Evolutionary conservation across 2,888 invertebrate genomes (phyloP).

Genomic region (Lepidocyrtinus sp.): DNA sequence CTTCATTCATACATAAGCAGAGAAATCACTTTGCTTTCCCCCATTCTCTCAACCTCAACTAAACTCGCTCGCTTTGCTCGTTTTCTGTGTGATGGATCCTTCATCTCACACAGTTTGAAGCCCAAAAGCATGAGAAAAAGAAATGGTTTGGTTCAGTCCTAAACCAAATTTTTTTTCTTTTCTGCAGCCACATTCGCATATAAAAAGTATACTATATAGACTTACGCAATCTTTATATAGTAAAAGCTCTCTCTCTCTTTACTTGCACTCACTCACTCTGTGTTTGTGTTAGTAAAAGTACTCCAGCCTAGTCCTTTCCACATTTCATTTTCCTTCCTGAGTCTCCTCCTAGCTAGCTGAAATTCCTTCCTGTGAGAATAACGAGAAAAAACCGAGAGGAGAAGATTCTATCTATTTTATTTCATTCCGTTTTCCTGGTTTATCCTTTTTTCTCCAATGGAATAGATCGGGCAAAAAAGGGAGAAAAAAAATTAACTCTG

Average conservation of each 20-base stretch:
- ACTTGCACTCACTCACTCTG: not conserved
- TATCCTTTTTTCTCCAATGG: not conserved
- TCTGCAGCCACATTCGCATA: not conserved
- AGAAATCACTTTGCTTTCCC: conserved; percentile 34
- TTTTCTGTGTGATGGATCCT: not conserved
- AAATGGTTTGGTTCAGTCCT: conserved; percentile 14
- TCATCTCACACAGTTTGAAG: conserved; percentile 1
- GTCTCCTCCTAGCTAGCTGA: not conserved
- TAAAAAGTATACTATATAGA: too few relatives aligned
- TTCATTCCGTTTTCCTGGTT: not conserved
- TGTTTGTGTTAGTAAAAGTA: not conserved
- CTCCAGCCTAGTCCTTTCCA: not conserved
- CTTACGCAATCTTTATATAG: too few relatives aligned
- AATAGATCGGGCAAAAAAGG: not conserved
- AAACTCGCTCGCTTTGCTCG: not conserved
- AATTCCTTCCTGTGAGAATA: not conserved
- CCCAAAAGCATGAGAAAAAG: conserved; percentile 25
- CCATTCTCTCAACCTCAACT: not conserved
- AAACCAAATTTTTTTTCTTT: not conserved
- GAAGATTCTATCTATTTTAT: not conserved
- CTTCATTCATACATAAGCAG: conserved; percentile 17
- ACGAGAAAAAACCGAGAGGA: not conserved
- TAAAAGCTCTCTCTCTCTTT: too few relatives aligned
- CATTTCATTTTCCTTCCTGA: not conserved
- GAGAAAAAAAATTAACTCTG: not conserved